Evolutionary conservation across 2,888 invertebrate genomes (phyloP), one percentile per base, ranked within the genome.

Genomic region (Xestobium rufovillosum): DNA sequence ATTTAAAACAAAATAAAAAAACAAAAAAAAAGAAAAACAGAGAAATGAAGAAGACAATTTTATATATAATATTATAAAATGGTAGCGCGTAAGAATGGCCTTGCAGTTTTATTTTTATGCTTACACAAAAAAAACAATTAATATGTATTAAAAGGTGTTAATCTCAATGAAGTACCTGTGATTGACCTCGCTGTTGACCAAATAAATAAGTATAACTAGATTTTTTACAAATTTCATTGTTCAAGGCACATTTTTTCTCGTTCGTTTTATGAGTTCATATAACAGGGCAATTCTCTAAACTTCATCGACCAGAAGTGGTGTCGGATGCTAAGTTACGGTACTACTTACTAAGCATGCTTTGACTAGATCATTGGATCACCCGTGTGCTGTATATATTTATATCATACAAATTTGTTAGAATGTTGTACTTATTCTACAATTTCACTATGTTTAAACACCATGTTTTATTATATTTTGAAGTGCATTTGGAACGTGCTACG

Each of bases 231-330:
- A n/a, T n/a, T n/a, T n/a, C n/a, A n/a, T n/a, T n/a, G n/a, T n/a
- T 47, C 47, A 45, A 47, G 50, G 50, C 52, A 49, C 51, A 49
- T 53, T 53, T 50, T 45, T 45, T 41, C 12, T 36, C 42, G 40
- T 35, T 41, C 44, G 42, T 36, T 39, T 38, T 39, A 41, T 34
- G 41, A 35, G 49, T 44, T 46, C 42, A 51, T 54, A 55, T 52
- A 59, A 58, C 60, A 61, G 60, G 63, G 61, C 64, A 64, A 63
- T 64, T 64, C 63, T 63, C 63, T 61, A 52, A 52, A 51, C 57
- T 59, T 60, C 42, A 51, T 49, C 60, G 53, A 52, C 54, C 50
- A 45, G n/a, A n/a, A n/a, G n/a, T n/a, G n/a, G n/a, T n/a, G n/a
- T n/a, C n/a, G n/a, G n/a, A n/a, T n/a, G n/a, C n/a, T n/a, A n/a